A percentile compares a stretch with the other conserved stretches of the same genome.
Conservation (phyloP, 2,113 vertebrate species). For the Cichladusa arquata region DNA sequence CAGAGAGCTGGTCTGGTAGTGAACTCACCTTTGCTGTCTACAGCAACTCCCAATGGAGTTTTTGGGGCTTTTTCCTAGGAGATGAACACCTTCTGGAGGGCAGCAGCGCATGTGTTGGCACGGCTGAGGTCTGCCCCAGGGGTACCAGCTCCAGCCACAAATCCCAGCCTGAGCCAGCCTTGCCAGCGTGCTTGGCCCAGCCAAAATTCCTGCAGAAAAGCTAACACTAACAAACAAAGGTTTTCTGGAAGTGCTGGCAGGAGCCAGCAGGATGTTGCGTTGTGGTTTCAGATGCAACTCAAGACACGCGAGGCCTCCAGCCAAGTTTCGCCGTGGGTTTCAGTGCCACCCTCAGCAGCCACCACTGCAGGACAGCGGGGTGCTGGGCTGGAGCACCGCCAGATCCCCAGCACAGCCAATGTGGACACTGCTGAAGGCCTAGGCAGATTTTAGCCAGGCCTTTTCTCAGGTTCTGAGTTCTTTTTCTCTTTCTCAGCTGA, state of each 20-base stretch:
- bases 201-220: constrained; percentile 13
- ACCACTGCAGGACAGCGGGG: accelerated
- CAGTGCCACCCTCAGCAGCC: neutral
- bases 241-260: neutral
- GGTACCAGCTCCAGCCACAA: neutral
- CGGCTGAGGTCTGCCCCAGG: accelerated
- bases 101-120: accelerated
- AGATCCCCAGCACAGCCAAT: accelerated
- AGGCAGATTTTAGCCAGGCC: too few species aligned
- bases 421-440: too few species aligned
- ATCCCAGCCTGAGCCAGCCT: neutral
- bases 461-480: too few species aligned
- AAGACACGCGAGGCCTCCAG: accelerated
- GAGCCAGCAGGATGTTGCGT: accelerated
- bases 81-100: neutral
- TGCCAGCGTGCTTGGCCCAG: neutral
- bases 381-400: neutral
- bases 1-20: neutral
- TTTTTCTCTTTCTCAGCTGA: too few species aligned
- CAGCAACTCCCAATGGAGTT: neutral
- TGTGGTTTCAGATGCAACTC: constrained; percentile 32
- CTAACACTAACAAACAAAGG: neutral
- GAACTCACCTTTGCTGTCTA: neutral
- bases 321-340: accelerated
- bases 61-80: neutral